Evolutionary conservation across 2,888 invertebrate genomes (phyloP).

Genomic region (Pemphredon lugubris): DNA sequence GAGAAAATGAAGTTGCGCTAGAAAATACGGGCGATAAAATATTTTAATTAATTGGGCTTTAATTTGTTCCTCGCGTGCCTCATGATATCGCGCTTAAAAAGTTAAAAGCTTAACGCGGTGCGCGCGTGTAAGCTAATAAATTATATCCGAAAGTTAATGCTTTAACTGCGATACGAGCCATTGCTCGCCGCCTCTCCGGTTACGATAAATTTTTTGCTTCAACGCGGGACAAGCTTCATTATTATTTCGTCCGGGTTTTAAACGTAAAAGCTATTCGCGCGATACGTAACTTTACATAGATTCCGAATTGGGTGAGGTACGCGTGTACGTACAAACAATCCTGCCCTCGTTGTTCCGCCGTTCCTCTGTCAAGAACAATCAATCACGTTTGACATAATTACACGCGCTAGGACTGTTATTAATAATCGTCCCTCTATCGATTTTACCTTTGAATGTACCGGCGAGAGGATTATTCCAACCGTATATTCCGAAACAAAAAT

Average conservation of each 20-base stretch:
- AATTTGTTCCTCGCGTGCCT: neutral
- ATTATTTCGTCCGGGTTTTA: too few species aligned
- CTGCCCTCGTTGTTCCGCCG: too few species aligned
- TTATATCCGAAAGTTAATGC: conserved; percentile 1
- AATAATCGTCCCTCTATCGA: too few species aligned
- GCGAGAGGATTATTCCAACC: too few species aligned
- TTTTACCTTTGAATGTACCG: too few species aligned
- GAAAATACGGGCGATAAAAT: neutral
- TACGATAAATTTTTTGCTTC: neutral
- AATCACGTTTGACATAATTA: too few species aligned
- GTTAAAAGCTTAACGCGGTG: neutral
- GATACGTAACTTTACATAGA: too few species aligned
- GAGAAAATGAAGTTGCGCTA: conserved; percentile 1
- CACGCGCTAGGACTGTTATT: too few species aligned
- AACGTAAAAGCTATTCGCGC: too few species aligned
- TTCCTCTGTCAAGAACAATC: too few species aligned
- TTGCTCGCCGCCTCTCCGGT: neutral
- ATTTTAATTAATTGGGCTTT: neutral
- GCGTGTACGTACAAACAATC: too few species aligned
- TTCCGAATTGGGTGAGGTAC: too few species aligned
- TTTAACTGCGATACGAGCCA: neutral
- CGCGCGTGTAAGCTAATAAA: neutral
- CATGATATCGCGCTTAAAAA: neutral
- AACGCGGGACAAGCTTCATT: neutral
- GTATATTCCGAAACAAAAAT: neutral